These are phyloP conservation scores for Phlogophora meticulosa DNA, from an alignment of 2,888 invertebrate genomes.

Conservation along the genomic window DNA sequence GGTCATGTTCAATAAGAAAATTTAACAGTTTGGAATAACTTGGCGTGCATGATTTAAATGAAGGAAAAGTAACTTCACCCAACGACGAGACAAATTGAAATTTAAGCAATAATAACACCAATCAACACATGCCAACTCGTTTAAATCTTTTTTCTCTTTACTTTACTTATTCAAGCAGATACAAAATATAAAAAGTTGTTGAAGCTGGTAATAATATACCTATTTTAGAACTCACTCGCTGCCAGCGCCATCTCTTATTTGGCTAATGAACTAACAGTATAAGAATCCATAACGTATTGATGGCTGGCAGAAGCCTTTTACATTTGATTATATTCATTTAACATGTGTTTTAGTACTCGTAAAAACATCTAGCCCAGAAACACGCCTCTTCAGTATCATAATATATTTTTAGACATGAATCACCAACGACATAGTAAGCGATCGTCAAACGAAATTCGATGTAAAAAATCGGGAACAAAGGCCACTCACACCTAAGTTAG, in stretches of 20 bases:
- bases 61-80: no score
- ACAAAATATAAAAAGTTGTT: no score
- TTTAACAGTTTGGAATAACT: no score
- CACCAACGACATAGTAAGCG: constrained; percentile 35
- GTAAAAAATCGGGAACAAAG: constrained; percentile 55
- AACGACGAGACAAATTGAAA: no score
- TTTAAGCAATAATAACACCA: no score
- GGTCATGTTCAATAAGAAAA: no score
- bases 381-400: constrained; percentile 16
- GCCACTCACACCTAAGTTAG: constrained; percentile 48
- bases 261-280: constrained; percentile 5
- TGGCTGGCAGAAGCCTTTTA: constrained; percentile 11
- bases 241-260: constrained; percentile 50
- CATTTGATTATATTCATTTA: constrained; percentile 45
- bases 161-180: no score
- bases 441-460: constrained; percentile 44
- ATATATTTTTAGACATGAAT: constrained; percentile 59
- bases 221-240: not conserved
- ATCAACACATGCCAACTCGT: no score
- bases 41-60: no score
- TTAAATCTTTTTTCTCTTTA: no score
- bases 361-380: constrained; percentile 42
- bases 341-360: constrained; percentile 43
- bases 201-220: no score
- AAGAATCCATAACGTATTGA: constrained; percentile 21